These are phyloP conservation scores for Anguilla japonica DNA, from an alignment of 2,113 vertebrate species.

Conservation along the genomic window DNA sequence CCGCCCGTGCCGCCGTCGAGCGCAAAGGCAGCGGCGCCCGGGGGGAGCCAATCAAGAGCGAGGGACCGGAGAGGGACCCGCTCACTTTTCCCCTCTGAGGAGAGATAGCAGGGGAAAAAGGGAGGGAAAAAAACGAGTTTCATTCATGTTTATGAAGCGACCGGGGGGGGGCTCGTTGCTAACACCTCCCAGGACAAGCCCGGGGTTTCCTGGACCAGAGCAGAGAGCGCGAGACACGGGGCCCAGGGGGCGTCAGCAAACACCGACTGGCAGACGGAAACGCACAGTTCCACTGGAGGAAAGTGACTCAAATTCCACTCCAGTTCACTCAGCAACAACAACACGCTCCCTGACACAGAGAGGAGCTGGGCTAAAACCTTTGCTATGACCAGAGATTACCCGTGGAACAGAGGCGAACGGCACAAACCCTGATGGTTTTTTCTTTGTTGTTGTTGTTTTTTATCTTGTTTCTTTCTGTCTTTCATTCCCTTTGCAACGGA, in stretches of 20 bases:
- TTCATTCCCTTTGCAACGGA: background rate
- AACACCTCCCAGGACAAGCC: constrained; percentile 8
- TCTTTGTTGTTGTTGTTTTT: background rate
- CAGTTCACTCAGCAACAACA: constrained; percentile 30
- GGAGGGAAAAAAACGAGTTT: constrained; percentile 2
- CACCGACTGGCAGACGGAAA: constrained; percentile 20
- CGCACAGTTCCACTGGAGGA: constrained; percentile 29
- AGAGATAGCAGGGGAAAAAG: background rate
- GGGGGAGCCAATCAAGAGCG: background rate
- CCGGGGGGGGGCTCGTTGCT: background rate
- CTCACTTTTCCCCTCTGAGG: background rate
- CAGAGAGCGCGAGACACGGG: background rate
- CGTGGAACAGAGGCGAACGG: constrained; percentile 35
- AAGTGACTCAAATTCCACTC: constrained; percentile 28
- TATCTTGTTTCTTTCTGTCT: constrained; percentile 10
- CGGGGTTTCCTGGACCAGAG: constrained; percentile 17
- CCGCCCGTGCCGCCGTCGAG: background rate
- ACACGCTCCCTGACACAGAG: constrained; percentile 20
- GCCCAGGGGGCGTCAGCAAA: constrained; percentile 16
- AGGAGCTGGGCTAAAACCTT: constrained; percentile 21
- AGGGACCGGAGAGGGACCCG: background rate
- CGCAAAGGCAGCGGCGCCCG: constrained; percentile 3
- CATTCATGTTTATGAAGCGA: constrained; percentile 4
- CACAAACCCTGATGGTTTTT: constrained; percentile 21
- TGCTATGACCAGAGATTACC: constrained; percentile 27